A percentile compares a stretch with the other conserved stretches of the same genome.
Conservation (phyloP, 2,113 vertebrate genomes). For the Muntiacus muntjak region DNA sequence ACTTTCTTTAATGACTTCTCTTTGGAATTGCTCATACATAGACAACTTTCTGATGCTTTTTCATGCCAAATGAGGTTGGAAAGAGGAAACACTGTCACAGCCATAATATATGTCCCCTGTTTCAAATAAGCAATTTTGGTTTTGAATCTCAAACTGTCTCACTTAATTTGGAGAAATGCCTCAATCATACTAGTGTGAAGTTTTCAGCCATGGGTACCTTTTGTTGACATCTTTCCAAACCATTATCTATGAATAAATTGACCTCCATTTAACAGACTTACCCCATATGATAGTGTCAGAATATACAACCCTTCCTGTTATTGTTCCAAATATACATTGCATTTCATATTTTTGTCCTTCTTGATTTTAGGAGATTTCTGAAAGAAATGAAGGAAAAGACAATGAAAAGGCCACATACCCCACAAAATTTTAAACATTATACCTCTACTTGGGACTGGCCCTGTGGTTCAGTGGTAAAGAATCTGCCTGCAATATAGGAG, state of each 20-base stretch:
- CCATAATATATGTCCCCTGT: not conserved
- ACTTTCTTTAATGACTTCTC: not conserved
- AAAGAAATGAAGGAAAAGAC: not conserved
- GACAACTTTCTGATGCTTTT: not conserved
- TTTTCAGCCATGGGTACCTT: not conserved
- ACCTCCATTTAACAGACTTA: not conserved
- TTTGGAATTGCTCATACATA: not conserved
- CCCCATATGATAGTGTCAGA: not conserved
- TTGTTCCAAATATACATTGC: not conserved
- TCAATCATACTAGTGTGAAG: not conserved
- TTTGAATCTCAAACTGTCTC: not conserved
- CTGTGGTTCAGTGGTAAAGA: not conserved
- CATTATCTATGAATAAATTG: not conserved
- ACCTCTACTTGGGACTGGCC: not conserved
- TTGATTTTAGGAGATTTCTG: not conserved
- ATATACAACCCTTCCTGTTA: not conserved
- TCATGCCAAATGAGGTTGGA: not conserved
- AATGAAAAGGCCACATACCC: not conserved
- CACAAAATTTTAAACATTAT: not conserved
- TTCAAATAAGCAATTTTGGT: not conserved
- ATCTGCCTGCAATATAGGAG: not conserved
- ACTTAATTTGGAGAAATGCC: not conserved
- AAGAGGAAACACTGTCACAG: not conserved
- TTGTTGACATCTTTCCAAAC: not conserved
- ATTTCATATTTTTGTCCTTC: not conserved